Conservation (phyloP, 1,140 invertebrate genomes). For the Andrena cerasifolii region DNA sequence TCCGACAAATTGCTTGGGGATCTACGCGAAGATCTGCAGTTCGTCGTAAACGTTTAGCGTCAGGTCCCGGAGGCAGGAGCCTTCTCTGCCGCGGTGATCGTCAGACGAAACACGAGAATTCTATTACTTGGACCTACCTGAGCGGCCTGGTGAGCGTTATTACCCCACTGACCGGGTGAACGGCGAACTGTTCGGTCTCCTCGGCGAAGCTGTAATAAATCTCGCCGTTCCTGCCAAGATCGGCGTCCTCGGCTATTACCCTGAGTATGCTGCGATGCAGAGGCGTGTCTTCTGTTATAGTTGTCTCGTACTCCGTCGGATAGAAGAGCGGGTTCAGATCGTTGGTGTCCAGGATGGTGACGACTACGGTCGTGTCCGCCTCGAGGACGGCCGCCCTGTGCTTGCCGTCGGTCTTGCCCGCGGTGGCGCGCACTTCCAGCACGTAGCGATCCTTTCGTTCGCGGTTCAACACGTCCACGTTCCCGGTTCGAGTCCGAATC, state of each 20-base stretch:
- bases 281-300: slow-evolving; percentile 94
- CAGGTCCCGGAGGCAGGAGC: not conserved
- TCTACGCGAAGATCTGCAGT: not conserved
- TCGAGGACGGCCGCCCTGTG: slow-evolving; percentile 84
- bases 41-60: not conserved
- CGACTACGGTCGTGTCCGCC: slow-evolving; percentile 88
- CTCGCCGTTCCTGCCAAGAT: slow-evolving; percentile 96
- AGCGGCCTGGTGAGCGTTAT: slow-evolving; percentile 92
- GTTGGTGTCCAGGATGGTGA: slow-evolving; percentile 94
- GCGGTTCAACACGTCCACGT: slow-evolving; percentile 93
- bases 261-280: slow-evolving; percentile 90
- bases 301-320: slow-evolving; percentile 91
- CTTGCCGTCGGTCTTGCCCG: slow-evolving; percentile 84
- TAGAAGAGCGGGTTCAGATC: slow-evolving; percentile 96
- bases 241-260: slow-evolving; percentile 95
- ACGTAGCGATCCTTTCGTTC: slow-evolving; percentile 93
- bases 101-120: slow-evolving; percentile 37
- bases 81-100: not conserved
- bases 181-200: slow-evolving; percentile 91
- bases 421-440: slow-evolving; percentile 90
- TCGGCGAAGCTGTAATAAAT: slow-evolving; percentile 97
- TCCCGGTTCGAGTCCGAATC: slow-evolving; percentile 92
- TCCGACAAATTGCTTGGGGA: not conserved
- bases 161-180: slow-evolving; percentile 95
- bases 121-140: slow-evolving; percentile 73